Evolutionary conservation across 2,888 invertebrate species (phyloP).

Genomic region (Eupithecia abbreviata): DNA sequence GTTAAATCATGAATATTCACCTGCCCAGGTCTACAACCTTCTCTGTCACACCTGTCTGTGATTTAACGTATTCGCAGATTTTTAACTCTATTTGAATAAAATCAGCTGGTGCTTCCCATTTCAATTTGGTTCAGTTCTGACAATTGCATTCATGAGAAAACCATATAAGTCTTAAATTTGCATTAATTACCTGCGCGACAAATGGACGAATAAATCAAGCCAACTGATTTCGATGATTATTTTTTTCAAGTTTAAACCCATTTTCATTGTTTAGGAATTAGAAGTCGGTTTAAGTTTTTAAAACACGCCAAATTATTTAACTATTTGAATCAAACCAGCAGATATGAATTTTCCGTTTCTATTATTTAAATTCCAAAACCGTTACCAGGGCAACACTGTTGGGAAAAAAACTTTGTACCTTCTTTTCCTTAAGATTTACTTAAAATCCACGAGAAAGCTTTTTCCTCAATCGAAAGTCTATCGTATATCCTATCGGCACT

Average conservation of each 20-base stretch:
- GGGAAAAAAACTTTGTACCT: neutral
- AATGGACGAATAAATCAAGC: too few species aligned
- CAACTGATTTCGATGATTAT: too few species aligned
- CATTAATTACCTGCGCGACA: too few species aligned
- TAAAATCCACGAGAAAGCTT: neutral
- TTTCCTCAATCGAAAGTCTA: neutral
- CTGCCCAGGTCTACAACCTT: slow-evolving; percentile 21
- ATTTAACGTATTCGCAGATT: slow-evolving; percentile 25
- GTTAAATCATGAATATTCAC: slow-evolving; percentile 42
- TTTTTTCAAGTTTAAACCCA: too few species aligned
- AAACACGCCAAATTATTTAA: too few species aligned
- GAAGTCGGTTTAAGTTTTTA: too few species aligned
- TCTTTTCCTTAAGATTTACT: neutral
- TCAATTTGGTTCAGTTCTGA: too few species aligned
- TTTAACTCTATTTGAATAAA: neutral
- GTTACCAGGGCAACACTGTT: neutral
- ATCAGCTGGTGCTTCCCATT: neutral
- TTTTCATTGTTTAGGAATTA: too few species aligned
- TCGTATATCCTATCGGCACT: neutral
- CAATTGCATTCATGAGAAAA: too few species aligned
- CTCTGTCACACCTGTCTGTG: slow-evolving; percentile 17
- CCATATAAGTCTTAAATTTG: too few species aligned
- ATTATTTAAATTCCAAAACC: neutral
- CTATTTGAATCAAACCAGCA: too few species aligned
- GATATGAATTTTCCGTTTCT: neutral